Conservation (phyloP, 2,888 invertebrate species). For the Thumatha senex region DNA sequence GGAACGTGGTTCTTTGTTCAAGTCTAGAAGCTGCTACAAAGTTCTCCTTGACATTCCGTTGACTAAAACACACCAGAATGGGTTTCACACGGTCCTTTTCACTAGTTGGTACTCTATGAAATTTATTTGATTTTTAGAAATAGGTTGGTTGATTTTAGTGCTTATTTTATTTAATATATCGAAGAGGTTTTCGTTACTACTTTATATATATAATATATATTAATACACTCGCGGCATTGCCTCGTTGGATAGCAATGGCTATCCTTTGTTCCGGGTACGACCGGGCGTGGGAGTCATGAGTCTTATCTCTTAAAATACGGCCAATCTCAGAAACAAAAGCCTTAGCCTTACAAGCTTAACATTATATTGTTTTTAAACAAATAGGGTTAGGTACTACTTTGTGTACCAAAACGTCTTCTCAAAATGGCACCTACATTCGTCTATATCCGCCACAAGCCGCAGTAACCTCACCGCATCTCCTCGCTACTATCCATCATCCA, state of each 20-base stretch:
- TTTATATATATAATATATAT: too few species aligned
- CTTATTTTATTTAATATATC: neutral
- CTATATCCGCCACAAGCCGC: conserved; percentile 50
- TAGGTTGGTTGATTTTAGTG: conserved; percentile 1
- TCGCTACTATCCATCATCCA: conserved; percentile 59
- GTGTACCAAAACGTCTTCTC: too few species aligned
- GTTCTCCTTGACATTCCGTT: conserved; percentile 17
- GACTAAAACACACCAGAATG: conserved; percentile 13
- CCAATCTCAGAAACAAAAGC: too few species aligned
- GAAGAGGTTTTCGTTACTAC: conserved; percentile 5
- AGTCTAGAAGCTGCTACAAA: conserved; percentile 2
- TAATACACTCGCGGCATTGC: too few species aligned
- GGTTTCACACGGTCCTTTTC: conserved; percentile 11
- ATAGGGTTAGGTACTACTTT: too few species aligned
- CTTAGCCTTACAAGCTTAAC: too few species aligned
- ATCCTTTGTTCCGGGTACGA: too few species aligned
- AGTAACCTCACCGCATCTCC: conserved; percentile 40
- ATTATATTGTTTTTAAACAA: too few species aligned
- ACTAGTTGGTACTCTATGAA: conserved; percentile 8
- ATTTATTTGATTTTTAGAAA: conserved; percentile 8
- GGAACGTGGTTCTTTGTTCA: neutral
- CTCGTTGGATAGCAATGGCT: too few species aligned
- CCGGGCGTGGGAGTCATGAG: too few species aligned
- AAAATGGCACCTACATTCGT: conserved; percentile 21
- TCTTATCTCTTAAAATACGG: too few species aligned